Percentiles rank a stretch among this genome's conserved stretches.
Evolutionary conservation across 1,140 invertebrate genomes (phyloP).

Genomic region (Chrysomallon squamiferum): DNA sequence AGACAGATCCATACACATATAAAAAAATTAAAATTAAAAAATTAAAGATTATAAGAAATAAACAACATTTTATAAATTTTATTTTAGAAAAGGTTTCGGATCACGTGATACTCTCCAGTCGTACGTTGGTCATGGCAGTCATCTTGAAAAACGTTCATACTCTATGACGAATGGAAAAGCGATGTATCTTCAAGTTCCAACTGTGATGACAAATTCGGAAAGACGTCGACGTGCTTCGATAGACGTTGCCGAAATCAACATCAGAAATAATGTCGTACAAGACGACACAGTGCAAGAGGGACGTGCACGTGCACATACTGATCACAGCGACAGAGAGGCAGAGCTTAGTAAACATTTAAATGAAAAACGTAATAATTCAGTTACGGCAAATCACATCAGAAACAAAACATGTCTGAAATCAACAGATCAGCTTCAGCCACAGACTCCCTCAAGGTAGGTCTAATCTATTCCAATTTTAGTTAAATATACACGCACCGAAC

Average conservation of each 20-base stretch:
- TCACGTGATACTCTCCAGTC: constrained; percentile 11
- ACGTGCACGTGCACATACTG: constrained; percentile 22
- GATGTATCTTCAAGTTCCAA: constrained; percentile 13
- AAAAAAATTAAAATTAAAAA: no score
- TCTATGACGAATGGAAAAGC: constrained; percentile 1
- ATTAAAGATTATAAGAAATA: no score
- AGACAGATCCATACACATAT: no score
- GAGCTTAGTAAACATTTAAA: no score
- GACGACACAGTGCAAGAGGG: constrained; percentile 1
- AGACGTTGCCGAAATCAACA: constrained; percentile 4
- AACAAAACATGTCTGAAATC: constrained; percentile 7
- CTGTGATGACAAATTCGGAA: constrained; percentile 1
- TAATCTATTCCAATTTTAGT: no score
- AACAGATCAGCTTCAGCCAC: not conserved
- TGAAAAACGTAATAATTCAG: no score
- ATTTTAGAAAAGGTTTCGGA: no score
- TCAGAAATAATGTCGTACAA: not conserved
- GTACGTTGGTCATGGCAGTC: not conserved
- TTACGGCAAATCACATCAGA: constrained; percentile 1
- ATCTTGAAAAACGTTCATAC: constrained; percentile 6
- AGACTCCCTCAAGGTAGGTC: constrained; percentile 13
- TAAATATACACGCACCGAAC: no score
- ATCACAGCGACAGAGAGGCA: constrained; percentile 6
- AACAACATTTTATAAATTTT: no score
- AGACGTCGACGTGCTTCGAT: constrained; percentile 11